Conservation (phyloP, 2,888 invertebrate genomes). For the Agrochola macilenta region DNA sequence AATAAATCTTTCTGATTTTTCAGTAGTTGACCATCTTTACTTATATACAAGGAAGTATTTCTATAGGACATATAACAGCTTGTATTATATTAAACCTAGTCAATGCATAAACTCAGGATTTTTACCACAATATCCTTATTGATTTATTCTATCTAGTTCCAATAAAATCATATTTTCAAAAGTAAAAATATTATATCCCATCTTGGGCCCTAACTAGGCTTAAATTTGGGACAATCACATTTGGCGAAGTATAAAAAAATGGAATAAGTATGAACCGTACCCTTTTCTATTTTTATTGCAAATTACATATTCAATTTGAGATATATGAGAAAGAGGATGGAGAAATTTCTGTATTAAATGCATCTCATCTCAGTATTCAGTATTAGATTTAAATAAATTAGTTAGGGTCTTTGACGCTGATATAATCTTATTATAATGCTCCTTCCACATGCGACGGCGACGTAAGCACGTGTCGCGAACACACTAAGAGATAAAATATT, state of each 20-base stretch:
- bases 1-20: not conserved
- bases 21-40: not conserved
- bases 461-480: slow-evolving; percentile 68
- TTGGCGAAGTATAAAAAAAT: slow-evolving; percentile 33
- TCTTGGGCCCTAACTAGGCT: slow-evolving; percentile 46
- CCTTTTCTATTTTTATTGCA: slow-evolving; percentile 61
- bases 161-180: slow-evolving; percentile 16
- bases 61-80: not conserved
- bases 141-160: slow-evolving; percentile 2
- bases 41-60: not conserved
- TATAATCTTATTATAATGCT: slow-evolving; percentile 72
- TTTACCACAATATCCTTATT: not conserved
- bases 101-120: not conserved
- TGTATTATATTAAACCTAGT: not conserved
- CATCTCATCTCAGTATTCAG: slow-evolving; percentile 54
- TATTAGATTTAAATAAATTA: slow-evolving; percentile 69
- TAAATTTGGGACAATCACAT: slow-evolving; percentile 61
- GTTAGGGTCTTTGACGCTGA: slow-evolving; percentile 70
- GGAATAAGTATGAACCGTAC: slow-evolving; percentile 43
- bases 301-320: slow-evolving; percentile 53
- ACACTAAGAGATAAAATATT: slow-evolving; percentile 66
- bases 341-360: slow-evolving; percentile 56
- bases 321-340: slow-evolving; percentile 26
- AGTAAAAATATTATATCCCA: slow-evolving; percentile 28
- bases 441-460: slow-evolving; percentile 56